phyloP scores from a whole-genome alignment of 2,113 vertebrate species.

The Spilogale gracilis region DNA sequence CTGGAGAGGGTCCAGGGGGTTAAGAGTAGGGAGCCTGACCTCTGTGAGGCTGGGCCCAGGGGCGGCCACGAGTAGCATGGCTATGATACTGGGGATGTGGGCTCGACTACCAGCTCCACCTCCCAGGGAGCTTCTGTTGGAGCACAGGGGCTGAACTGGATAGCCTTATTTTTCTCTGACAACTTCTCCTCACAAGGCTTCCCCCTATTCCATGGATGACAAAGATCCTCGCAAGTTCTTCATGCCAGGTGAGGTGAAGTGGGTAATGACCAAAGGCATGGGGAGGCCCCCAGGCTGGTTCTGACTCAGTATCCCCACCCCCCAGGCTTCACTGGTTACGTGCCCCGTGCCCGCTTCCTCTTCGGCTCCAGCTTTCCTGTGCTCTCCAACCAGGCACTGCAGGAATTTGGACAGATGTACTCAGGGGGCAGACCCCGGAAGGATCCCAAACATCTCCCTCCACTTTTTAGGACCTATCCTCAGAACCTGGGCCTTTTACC shows the following conservation, averaged over 20 bases:
- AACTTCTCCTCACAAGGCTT: slow-evolving; percentile 77
- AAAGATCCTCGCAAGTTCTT: slow-evolving; percentile 89
- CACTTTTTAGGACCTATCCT: slow-evolving; percentile 79
- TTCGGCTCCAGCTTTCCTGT: slow-evolving; percentile 85
- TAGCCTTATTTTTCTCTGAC: background rate
- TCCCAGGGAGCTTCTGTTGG: background rate
- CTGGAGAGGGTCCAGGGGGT: accelerated
- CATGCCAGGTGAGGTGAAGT: slow-evolving; percentile 88
- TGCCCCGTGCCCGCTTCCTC: slow-evolving; percentile 86
- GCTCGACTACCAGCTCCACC: background rate
- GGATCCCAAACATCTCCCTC: background rate
- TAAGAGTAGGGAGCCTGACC: background rate
- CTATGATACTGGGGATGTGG: background rate
- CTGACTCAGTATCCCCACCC: background rate
- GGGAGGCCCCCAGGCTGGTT: background rate
- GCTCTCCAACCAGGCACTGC: slow-evolving; percentile 85
- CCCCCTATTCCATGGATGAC: slow-evolving; percentile 89
- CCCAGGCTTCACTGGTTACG: slow-evolving; percentile 88
- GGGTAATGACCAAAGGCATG: background rate
- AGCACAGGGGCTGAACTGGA: background rate
- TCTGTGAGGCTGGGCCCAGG: background rate
- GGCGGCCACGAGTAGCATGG: background rate
- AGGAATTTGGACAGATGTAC: slow-evolving; percentile 86
- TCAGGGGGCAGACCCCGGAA: background rate
- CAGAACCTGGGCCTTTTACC: slow-evolving; percentile 86